A percentile compares a stretch with the other conserved stretches of the same genome.
Evolutionary conservation across 2,113 vertebrate genomes (phyloP).

Genomic region (Astur gentilis): DNA sequence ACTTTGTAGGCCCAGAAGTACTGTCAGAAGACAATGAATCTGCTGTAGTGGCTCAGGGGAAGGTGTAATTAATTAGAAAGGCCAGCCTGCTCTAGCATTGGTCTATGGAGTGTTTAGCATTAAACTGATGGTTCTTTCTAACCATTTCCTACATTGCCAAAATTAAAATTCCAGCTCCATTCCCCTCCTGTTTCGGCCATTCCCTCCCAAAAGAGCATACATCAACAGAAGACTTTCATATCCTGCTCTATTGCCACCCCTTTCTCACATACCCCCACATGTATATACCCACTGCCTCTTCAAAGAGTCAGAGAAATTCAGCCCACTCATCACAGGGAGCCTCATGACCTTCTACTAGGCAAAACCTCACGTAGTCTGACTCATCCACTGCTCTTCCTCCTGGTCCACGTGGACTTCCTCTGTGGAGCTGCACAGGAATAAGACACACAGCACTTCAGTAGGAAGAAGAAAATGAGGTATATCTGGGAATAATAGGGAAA

Average conservation of each 20-base stretch:
- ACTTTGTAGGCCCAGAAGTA: background rate
- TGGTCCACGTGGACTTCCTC: background rate
- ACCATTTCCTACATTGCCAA: background rate
- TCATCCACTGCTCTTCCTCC: background rate
- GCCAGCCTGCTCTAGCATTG: background rate
- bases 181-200: background rate
- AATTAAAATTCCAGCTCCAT: background rate
- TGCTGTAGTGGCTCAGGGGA: background rate
- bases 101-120: background rate
- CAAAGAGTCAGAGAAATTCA: background rate
- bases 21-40: background rate
- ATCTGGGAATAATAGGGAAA: background rate
- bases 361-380: background rate
- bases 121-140: background rate
- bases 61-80: background rate
- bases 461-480: background rate
- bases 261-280: background rate
- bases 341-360: background rate
- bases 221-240: background rate
- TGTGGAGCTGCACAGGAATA: background rate
- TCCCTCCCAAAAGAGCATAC: background rate
- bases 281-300: background rate
- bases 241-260: background rate
- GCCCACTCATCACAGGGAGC: background rate
- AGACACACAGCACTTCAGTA: background rate